Percentiles rank a stretch among this genome's conserved stretches.
Conservation (phyloP, 2,888 invertebrate genomes). For the Ferrisia virgata region DNA sequence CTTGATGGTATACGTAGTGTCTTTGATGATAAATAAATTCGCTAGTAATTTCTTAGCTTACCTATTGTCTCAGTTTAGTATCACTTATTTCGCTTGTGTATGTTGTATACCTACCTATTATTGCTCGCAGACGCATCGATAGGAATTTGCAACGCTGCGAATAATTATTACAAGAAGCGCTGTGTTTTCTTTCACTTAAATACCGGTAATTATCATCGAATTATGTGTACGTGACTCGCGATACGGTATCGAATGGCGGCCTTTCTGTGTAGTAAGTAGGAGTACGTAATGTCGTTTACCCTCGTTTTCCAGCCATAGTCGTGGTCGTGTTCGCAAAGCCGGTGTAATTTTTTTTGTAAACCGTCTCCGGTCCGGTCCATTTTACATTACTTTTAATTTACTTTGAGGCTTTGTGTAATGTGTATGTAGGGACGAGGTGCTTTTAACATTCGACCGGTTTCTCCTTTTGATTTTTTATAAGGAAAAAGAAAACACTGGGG, state of each 20-base stretch:
- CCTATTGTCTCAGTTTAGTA: not conserved
- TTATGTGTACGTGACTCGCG: conserved; percentile 27
- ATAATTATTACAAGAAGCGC: not conserved
- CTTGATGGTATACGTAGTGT: not conserved
- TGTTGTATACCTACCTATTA: not conserved
- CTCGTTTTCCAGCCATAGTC: not conserved
- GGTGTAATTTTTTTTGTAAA: not conserved
- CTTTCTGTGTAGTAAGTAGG: no score
- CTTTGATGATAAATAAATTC: no score
- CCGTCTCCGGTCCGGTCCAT: not conserved
- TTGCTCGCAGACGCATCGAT: not conserved
- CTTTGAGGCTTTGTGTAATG: not conserved
- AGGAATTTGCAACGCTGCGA: not conserved
- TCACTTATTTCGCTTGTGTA: not conserved
- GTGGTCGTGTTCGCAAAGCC: not conserved
- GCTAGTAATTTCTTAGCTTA: not conserved
- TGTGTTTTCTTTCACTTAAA: conserved; percentile 20
- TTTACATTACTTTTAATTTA: not conserved
- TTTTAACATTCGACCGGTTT: not conserved
- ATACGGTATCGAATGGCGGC: conserved; percentile 22
- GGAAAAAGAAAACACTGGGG: not conserved
- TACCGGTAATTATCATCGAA: conserved; percentile 26
- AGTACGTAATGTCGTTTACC: not conserved
- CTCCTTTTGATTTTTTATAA: not conserved
- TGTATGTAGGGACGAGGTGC: not conserved